Conservation (phyloP, 1,140 invertebrate species). For the Heliconius melpomene region DNA sequence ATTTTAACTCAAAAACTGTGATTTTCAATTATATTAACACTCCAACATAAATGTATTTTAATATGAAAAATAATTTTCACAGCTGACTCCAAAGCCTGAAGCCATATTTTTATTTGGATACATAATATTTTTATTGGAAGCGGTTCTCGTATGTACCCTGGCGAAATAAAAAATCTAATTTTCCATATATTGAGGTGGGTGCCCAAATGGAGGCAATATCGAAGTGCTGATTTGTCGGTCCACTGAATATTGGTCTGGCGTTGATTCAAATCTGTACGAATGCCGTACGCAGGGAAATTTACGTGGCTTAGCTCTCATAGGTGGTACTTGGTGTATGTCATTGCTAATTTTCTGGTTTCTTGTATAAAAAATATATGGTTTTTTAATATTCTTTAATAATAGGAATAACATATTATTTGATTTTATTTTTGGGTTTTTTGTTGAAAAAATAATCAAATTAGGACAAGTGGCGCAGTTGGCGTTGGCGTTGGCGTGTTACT, state of each 20-base stretch:
- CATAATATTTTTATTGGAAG: slow-evolving; percentile 35
- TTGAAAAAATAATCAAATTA: too few relatives aligned
- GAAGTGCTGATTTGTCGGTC: slow-evolving; percentile 79
- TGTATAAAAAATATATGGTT: too few relatives aligned
- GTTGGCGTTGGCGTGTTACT: too few relatives aligned
- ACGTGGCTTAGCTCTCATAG: slow-evolving; percentile 29
- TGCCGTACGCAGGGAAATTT: slow-evolving; percentile 58
- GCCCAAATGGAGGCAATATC: slow-evolving; percentile 79
- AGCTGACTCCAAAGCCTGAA: slow-evolving; percentile 15
- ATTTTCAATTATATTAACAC: background rate
- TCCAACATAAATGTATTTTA: background rate
- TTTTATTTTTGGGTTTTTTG: too few relatives aligned
- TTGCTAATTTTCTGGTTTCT: background rate
- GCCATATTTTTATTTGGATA: slow-evolving; percentile 22
- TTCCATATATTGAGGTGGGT: slow-evolving; percentile 73
- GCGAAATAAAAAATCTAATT: slow-evolving; percentile 73
- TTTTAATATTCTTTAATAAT: too few relatives aligned
- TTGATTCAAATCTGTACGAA: slow-evolving; percentile 75
- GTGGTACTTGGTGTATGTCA: background rate
- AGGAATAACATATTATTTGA: too few relatives aligned
- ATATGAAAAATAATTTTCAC: slow-evolving; percentile 8
- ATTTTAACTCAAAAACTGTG: too few relatives aligned
- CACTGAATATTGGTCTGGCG: slow-evolving; percentile 76
- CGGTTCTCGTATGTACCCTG: slow-evolving; percentile 45
- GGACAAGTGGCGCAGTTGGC: too few relatives aligned